Percentiles rank a stretch among this genome's conserved stretches.
Conservation (phyloP, 2,888 invertebrate genomes). For the Chymomyza procnemis region DNA sequence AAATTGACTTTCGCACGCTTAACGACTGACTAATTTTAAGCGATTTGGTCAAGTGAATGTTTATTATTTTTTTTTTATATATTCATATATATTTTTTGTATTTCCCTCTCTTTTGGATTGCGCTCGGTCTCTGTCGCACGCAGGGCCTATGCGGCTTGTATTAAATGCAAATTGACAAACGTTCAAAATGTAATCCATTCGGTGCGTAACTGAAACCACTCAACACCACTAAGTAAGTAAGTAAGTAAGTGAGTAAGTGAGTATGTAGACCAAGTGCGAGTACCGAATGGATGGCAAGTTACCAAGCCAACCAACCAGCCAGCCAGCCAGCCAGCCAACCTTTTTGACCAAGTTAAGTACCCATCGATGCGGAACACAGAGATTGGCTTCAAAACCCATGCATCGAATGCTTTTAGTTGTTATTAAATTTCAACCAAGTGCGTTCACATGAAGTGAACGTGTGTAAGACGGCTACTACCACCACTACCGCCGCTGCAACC, state of each 20-base stretch:
- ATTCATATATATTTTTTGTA: no score
- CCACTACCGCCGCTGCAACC: no score
- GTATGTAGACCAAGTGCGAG: neutral
- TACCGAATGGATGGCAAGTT: conserved; percentile 47
- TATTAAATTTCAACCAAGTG: conserved; percentile 62
- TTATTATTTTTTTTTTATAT: neutral
- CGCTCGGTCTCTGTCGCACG: neutral
- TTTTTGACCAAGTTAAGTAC: conserved; percentile 77
- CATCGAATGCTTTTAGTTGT: conserved; percentile 71
- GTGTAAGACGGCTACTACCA: neutral
- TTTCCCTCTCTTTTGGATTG: neutral
- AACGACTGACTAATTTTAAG: conserved; percentile 59
- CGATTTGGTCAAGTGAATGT: conserved; percentile 61
- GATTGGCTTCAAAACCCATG: conserved; percentile 72
- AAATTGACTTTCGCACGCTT: conserved; percentile 63
- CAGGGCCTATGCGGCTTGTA: conserved; percentile 16
- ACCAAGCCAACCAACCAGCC: conserved; percentile 25
- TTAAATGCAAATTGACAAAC: conserved; percentile 68
- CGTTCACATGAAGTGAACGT: conserved; percentile 19
- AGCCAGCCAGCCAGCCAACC: conserved; percentile 20
- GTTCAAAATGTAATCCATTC: conserved; percentile 71
- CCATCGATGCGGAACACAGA: conserved; percentile 76
- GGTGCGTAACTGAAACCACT: conserved; percentile 55
- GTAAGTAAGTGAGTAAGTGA: conserved; percentile 9
- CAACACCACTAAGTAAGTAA: conserved; percentile 11